Conservation (phyloP, 2,113 vertebrate genomes). For the Riparia riparia region DNA sequence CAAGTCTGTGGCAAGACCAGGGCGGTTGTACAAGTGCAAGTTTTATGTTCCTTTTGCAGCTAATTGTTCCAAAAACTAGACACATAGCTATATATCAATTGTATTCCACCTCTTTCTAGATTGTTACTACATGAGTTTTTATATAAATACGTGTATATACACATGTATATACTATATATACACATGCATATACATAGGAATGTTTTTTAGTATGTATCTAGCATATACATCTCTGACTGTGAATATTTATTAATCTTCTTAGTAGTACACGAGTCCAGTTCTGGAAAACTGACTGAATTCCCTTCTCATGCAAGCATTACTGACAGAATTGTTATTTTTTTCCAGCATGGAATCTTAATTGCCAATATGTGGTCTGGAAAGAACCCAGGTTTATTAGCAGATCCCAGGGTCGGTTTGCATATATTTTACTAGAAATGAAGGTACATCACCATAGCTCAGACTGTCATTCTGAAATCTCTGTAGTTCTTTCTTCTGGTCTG, state of each 20-base stretch:
- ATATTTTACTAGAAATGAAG: slow-evolving; percentile 4
- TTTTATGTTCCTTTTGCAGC: not conserved
- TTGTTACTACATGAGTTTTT: not conserved
- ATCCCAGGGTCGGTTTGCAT: not conserved
- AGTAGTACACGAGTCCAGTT: fast-evolving
- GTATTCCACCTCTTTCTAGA: not conserved
- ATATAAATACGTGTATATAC: not conserved
- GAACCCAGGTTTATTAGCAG: slow-evolving; percentile 23
- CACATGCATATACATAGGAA: not conserved
- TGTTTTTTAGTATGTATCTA: not conserved
- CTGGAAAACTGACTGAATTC: not conserved
- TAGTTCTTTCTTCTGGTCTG: not conserved
- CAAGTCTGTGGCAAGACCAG: not conserved
- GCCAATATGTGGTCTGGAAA: slow-evolving; percentile 1
- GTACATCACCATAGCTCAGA: not conserved
- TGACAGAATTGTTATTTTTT: not conserved
- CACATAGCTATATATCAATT: not conserved
- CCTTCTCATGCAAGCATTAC: not conserved
- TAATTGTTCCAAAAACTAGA: not conserved
- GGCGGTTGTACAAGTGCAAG: not conserved
- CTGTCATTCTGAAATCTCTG: not conserved
- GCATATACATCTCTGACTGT: no score
- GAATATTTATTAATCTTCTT: not conserved
- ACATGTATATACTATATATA: no score
- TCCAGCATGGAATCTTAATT: not conserved